Evolutionary conservation across 37 sponge, comb jelly and placozoan species (phyloP), one percentile per base, ranked within the genome.

Genomic region (Axinella damicornis): DNA sequence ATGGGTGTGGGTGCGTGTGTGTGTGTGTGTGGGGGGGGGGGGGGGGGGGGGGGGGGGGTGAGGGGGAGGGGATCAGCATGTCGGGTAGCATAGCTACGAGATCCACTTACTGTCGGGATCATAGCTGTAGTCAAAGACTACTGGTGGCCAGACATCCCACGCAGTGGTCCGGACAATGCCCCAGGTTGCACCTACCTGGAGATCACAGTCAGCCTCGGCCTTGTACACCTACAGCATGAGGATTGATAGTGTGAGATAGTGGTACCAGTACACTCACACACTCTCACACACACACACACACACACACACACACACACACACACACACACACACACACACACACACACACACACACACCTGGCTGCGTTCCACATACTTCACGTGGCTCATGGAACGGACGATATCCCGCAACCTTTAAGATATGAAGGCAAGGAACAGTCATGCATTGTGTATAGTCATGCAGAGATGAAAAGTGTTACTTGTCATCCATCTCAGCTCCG

Each of bases 151-250:
- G 53, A 12, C 46, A 46, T 75, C 70, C 0, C 15, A 12, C 19
- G 57, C n/a, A 25, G 71, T 76, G 22, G 78, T 77, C 13, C 89
- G 75, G 2, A 77, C 89, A 19, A 88, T 55, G 5, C 89, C 89
- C 80, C 80, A 80, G 0, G 80, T 80, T 16, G 60, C 76, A 35
- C 68, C 90, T 32, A 65, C 13, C 57, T 90, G 55, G 4, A 32
- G 32, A 22, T n/a, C 28, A 28, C 89, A 82, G 20, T 53, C 36
- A 31, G 73, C 58, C 62, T 71, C 2, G 60, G 57, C 52, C 14
- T 75, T 40, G 57, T 53, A 28, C 0, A 22, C 57, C 72, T 80
- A 73, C 33, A 46, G 4, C 46, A 46, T 9, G 9, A n/a, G n/a
- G n/a, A n/a, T n/a, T n/a, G n/a, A n/a, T n/a, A n/a, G n/a, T n/a